Evolutionary conservation across 2,797 vertebrate species (phyloP), one percentile per base, ranked within the genome.

Genomic region (Sebastes iracundus): DNA sequence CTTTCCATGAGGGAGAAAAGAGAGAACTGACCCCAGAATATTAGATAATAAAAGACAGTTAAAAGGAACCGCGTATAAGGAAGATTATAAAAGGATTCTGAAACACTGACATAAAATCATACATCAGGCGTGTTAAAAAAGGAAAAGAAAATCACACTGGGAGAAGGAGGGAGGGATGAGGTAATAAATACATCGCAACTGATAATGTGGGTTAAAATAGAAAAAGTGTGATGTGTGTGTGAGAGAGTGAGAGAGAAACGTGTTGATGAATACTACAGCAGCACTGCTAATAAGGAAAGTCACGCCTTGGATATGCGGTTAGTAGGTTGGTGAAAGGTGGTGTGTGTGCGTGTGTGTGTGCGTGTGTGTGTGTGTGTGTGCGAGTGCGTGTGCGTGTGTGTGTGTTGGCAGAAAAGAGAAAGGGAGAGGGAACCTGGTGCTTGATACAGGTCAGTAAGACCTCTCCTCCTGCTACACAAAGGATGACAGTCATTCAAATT

Each of bases 221-320:
- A 63, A 59, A 58, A 56, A 27, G 10, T 7, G 7, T 5, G 4
- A 11, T 23, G 33, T 18, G 33, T 16, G 10, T 16, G 10, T 25
- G 49, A 25, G 13, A 42, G 38, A 42, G 38, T 28, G n/a, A 42
- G 71, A 56, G 35, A 46, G 66, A 70, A 79, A 83, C 18, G 79
- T 85, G 83, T 63, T 74, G 20, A 84, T 69, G 68, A 82, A 63
- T 53, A 65, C 49, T 59, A 53, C 28, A 22, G 11, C 58, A 76
- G 55, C 60, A 5, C 60, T 55, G 66, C 22, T 78, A 81, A 85
- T 84, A 23, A 72, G 70, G 9, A 55, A 72, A 65, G 74, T 88
- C 80, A 83, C 82, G 42, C 85, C 80, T 83, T 23, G 5, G 42
- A 68, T 53, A 46, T 65, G 63, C 16, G 23, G 14, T 67, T 20